Conservation (phyloP, 1,140 invertebrate genomes). For the Copidosoma floridanum region DNA sequence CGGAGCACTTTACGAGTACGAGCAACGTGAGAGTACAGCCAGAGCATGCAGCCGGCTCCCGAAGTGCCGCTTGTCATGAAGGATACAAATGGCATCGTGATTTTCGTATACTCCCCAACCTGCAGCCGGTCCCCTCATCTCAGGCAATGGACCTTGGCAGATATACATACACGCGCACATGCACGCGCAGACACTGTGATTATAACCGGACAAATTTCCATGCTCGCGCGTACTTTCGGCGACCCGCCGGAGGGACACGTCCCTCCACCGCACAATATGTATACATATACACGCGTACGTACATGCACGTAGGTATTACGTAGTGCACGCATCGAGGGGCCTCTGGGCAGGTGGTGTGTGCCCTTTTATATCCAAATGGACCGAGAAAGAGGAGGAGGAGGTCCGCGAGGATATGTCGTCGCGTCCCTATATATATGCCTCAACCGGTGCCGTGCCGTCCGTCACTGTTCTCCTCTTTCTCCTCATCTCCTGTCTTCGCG, state of each 20-base stretch:
- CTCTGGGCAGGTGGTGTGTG: constrained; percentile 41
- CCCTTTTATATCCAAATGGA: too few species aligned
- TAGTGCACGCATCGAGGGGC: constrained; percentile 14
- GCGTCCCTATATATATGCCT: background rate
- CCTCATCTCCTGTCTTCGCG: background rate
- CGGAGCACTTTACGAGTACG: constrained; percentile 4
- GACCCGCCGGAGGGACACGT: background rate
- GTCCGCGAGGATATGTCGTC: background rate
- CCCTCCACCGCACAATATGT: too few species aligned
- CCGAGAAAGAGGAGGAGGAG: too few species aligned
- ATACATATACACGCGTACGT: too few species aligned
- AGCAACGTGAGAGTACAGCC: background rate
- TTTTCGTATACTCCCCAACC: too few species aligned
- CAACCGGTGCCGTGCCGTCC: background rate
- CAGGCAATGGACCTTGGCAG: too few species aligned
- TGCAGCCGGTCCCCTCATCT: too few species aligned
- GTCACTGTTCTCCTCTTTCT: background rate
- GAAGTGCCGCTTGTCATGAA: constrained; percentile 21
- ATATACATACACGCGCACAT: too few species aligned
- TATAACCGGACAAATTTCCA: constrained; percentile 34
- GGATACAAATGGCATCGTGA: constrained; percentile 17
- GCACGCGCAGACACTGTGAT: constrained; percentile 5
- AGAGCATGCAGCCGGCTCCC: background rate
- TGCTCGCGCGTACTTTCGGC: constrained; percentile 31
- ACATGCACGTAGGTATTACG: background rate